Conservation (phyloP, 2,888 invertebrate species). For the Lacanobia oleracea region DNA sequence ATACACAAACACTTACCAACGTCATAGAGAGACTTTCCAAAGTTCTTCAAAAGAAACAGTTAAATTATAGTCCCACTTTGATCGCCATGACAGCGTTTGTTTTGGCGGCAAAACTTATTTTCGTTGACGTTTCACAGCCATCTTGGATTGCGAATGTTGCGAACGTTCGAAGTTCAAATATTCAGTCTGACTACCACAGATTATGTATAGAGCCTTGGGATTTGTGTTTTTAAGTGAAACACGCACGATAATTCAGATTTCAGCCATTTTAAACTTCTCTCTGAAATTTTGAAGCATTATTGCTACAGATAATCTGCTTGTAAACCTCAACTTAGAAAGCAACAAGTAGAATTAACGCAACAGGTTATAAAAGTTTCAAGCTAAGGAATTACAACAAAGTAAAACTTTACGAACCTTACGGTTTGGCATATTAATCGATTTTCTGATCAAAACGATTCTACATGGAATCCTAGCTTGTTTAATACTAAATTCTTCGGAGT, state of each 20-base stretch:
- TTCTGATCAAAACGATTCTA: no score
- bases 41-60: conserved; percentile 75
- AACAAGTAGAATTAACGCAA: conserved; percentile 27
- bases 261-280: background rate
- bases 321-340: background rate
- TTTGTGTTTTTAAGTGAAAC: background rate
- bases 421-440: no score
- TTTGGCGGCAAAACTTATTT: conserved; percentile 76
- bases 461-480: no score
- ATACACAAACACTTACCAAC: conserved; percentile 14
- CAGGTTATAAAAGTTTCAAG: background rate
- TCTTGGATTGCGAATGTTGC: conserved; percentile 49
- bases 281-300: background rate
- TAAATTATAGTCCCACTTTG: conserved; percentile 72
- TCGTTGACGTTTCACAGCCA: conserved; percentile 64
- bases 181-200: conserved; percentile 14
- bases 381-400: background rate
- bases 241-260: background rate
- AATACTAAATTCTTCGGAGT: no score
- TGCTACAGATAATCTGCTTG: background rate
- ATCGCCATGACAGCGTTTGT: conserved; percentile 76
- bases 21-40: conserved; percentile 18
- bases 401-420: no score
- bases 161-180: conserved; percentile 7
- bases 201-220: conserved; percentile 24